phyloP scores from a whole-genome alignment of 2,113 vertebrate species.

The Erythrolamprus reginae region DNA sequence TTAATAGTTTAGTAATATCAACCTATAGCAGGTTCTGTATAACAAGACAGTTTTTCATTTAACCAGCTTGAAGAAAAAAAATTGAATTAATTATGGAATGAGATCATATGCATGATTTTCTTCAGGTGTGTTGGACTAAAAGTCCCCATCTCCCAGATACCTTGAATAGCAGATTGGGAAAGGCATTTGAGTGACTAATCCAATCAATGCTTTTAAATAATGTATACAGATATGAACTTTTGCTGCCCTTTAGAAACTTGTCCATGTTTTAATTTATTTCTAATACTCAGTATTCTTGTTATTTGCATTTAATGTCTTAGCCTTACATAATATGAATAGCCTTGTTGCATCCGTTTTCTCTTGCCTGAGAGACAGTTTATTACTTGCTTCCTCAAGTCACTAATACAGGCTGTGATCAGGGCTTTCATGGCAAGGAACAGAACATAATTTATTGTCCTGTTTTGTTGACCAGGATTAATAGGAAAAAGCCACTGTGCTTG shows the following conservation, averaged over 20 bases:
- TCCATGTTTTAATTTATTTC: conserved; percentile 32
- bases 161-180: not conserved
- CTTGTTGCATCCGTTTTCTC: conserved; percentile 1
- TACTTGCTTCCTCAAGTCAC: not conserved
- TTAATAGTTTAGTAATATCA: not conserved
- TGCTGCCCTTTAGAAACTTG: conserved; percentile 13
- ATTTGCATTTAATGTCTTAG: conserved; percentile 1
- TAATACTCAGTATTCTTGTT: not conserved
- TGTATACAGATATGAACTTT: not conserved
- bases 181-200: conserved; percentile 19
- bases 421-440: conserved; percentile 17
- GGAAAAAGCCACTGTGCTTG: conserved; percentile 9
- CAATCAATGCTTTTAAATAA: conserved; percentile 20
- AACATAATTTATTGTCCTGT: conserved; percentile 1
- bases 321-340: not conserved
- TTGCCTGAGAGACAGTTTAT: conserved; percentile 14
- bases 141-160: not conserved
- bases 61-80: not conserved
- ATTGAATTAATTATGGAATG: not conserved
- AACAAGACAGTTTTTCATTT: not conserved
- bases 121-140: not conserved
- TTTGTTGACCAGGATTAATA: not conserved
- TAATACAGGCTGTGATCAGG: conserved; percentile 1
- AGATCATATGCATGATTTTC: not conserved
- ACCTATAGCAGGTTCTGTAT: not conserved